Percentiles rank a stretch among this genome's conserved stretches.
phyloP scores from a whole-genome alignment of 1,140 invertebrate species.

The Phortica variegata region DNA sequence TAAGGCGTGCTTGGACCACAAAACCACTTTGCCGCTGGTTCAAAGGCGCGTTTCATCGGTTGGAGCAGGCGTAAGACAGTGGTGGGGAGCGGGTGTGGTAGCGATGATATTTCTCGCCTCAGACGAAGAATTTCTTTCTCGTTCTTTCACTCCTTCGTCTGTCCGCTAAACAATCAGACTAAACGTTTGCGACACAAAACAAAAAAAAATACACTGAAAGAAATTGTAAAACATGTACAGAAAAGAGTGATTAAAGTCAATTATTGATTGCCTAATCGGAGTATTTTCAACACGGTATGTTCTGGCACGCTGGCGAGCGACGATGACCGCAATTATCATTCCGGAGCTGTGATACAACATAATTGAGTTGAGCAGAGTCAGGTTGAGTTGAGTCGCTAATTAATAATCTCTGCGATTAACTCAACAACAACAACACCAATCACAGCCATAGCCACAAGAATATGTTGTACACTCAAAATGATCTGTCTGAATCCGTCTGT shows the following conservation, averaged over 20 bases:
- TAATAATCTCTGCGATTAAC: slow-evolving; percentile 52
- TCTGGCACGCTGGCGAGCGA: slow-evolving; percentile 15
- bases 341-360: slow-evolving; percentile 34
- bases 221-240: too few relatives aligned
- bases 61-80: neutral
- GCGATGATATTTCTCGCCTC: too few relatives aligned
- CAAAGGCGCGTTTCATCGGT: neutral
- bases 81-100: slow-evolving; percentile 9
- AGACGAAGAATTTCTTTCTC: too few relatives aligned
- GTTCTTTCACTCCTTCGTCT: too few relatives aligned
- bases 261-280: slow-evolving; percentile 55
- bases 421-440: slow-evolving; percentile 3
- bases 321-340: slow-evolving; percentile 54
- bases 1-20: slow-evolving; percentile 47
- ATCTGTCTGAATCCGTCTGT: neutral
- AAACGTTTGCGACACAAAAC: neutral
- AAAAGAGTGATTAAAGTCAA: slow-evolving; percentile 13
- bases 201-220: slow-evolving; percentile 1
- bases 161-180: too few relatives aligned
- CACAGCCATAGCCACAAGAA: slow-evolving; percentile 8
- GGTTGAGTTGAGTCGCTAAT: slow-evolving; percentile 26
- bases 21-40: slow-evolving; percentile 51
- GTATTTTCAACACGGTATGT: slow-evolving; percentile 33
- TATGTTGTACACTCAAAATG: slow-evolving; percentile 4
- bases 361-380: neutral